Percentiles rank a stretch among this genome's conserved stretches.
These are phyloP conservation scores for Todiramphus chloris DNA, from an alignment of 2,113 vertebrate species.

Conservation along the genomic window DNA sequence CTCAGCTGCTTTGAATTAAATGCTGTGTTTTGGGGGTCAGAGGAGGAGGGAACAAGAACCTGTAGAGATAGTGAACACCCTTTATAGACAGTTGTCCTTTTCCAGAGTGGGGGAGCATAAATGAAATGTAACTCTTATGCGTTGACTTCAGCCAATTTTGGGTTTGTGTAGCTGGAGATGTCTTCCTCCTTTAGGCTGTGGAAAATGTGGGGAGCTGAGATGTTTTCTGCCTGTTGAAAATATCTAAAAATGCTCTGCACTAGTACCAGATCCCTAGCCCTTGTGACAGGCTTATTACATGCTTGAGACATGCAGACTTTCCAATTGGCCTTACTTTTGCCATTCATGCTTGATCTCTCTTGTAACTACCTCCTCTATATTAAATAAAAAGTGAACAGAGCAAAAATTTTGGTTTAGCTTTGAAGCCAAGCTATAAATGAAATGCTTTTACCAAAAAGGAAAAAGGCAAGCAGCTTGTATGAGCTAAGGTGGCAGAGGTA, in stretches of 20 bases:
- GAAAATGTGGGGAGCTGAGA: background rate
- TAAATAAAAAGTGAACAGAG: background rate
- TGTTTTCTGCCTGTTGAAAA: background rate
- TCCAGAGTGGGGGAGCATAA: background rate
- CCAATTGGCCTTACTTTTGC: background rate
- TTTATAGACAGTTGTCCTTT: background rate
- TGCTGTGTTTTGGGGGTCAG: accelerated
- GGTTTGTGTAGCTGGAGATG: background rate
- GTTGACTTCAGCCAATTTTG: background rate
- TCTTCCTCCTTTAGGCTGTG: background rate
- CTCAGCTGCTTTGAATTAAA: background rate
- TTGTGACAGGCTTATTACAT: background rate
- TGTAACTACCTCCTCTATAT: too few relatives aligned
- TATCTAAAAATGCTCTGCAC: background rate
- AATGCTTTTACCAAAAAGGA: background rate
- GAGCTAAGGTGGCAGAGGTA: background rate
- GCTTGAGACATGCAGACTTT: background rate
- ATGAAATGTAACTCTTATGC: background rate
- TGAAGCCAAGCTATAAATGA: background rate
- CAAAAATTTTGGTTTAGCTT: background rate
- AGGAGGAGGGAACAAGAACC: background rate
- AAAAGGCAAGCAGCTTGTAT: background rate
- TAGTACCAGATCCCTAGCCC: background rate
- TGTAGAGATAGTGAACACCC: background rate
- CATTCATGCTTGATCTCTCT: background rate